Percentiles rank a stretch among this genome's conserved stretches.
phyloP scores from a whole-genome alignment of 1,140 invertebrate genomes.

The Tenebrio molitor region DNA sequence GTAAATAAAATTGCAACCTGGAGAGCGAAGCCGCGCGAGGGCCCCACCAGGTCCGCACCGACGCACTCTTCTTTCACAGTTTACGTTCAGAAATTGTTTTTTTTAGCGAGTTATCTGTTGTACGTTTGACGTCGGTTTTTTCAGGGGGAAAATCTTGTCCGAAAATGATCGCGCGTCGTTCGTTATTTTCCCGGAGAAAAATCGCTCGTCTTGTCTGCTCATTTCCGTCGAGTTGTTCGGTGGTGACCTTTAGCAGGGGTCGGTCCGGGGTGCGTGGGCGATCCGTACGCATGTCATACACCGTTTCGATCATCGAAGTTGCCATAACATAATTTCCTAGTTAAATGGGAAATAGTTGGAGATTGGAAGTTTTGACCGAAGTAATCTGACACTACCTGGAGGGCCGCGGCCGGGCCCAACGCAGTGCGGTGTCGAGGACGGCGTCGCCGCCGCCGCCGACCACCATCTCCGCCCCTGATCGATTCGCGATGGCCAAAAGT shows the following conservation, averaged over 20 bases:
- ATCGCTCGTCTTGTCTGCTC: no score
- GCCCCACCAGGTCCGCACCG: no score
- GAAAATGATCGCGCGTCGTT: no score
- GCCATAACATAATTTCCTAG: slow-evolving; percentile 44
- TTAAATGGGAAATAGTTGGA: slow-evolving; percentile 46
- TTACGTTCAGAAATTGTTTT: no score
- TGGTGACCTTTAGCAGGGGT: no score
- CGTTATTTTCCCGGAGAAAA: no score
- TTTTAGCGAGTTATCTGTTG: no score
- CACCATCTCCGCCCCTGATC: neutral
- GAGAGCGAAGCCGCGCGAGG: no score
- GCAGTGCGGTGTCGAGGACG: slow-evolving; percentile 20
- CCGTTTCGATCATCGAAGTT: slow-evolving; percentile 29
- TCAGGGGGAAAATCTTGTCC: no score
- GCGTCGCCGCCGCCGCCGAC: neutral
- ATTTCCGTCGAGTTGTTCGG: neutral
- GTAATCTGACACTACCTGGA: slow-evolving; percentile 45
- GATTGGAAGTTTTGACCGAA: slow-evolving; percentile 44
- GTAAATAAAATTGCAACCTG: no score
- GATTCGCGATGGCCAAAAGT: slow-evolving; percentile 15
- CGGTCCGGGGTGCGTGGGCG: slow-evolving; percentile 36
- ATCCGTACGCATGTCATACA: slow-evolving; percentile 27
- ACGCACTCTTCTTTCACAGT: no score
- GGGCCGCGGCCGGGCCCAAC: slow-evolving; percentile 5
- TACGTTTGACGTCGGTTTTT: no score